Evolutionary conservation across 2,113 vertebrate genomes (phyloP).

Genomic region (Malurus cyaneus): DNA sequence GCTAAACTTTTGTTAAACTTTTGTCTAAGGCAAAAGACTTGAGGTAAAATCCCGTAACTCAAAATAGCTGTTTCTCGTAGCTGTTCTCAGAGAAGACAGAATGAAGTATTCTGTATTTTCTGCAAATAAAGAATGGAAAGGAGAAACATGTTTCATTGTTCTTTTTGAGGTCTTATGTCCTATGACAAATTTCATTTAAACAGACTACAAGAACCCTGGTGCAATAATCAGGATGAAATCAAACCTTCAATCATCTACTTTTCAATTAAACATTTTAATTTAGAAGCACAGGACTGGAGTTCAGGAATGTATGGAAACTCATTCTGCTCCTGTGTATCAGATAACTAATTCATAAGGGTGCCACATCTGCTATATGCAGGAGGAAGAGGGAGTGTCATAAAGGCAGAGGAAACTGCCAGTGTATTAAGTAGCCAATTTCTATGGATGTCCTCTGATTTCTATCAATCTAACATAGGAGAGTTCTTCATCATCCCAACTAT

Average conservation of each 20-base stretch:
- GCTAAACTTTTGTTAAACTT: not conserved
- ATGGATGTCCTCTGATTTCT: not conserved
- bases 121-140: not conserved
- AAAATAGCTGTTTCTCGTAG: not conserved
- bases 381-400: not conserved
- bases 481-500: not conserved
- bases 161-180: not conserved
- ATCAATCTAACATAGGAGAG: not conserved
- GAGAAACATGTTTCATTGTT: not conserved
- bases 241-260: constrained; percentile 40
- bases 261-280: constrained; percentile 59
- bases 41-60: not conserved
- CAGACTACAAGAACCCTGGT: not conserved
- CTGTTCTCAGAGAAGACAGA: not conserved
- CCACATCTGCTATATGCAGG: not conserved
- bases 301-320: not conserved
- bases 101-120: not conserved
- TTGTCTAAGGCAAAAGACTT: not conserved
- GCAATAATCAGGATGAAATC: constrained; percentile 30
- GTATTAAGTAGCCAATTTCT: not conserved
- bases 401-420: not conserved
- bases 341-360: constrained; percentile 32
- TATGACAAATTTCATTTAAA: constrained; percentile 22
- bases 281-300: not conserved
- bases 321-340: not conserved